Conservation (phyloP, 2,888 invertebrate genomes). For the Lomographa bimaculata region DNA sequence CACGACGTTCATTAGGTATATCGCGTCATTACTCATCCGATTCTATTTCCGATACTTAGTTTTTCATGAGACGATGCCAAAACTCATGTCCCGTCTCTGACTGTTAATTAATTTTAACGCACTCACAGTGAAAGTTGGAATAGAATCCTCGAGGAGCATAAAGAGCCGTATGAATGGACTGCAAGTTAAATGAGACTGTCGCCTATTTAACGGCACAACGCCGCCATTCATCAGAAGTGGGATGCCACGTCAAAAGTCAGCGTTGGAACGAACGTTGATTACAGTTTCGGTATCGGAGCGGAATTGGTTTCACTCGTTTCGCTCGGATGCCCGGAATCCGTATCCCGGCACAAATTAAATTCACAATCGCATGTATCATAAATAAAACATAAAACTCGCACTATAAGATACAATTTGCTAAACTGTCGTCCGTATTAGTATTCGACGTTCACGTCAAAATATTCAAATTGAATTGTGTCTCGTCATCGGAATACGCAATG, state of each 20-base stretch:
- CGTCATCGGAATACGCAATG: slow-evolving; percentile 68
- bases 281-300: slow-evolving; percentile 11
- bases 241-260: slow-evolving; percentile 9
- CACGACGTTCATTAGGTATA: slow-evolving; percentile 70
- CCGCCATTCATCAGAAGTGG: slow-evolving; percentile 19
- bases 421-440: slow-evolving; percentile 68
- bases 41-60: slow-evolving; percentile 75
- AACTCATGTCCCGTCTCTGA: slow-evolving; percentile 58
- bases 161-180: slow-evolving; percentile 49
- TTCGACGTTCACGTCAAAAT: slow-evolving; percentile 65
- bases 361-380: slow-evolving; percentile 58
- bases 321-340: slow-evolving; percentile 36
- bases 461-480: slow-evolving; percentile 75
- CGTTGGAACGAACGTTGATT: slow-evolving; percentile 12
- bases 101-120: slow-evolving; percentile 72
- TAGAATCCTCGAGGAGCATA: slow-evolving; percentile 40
- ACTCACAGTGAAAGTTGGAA: slow-evolving; percentile 51
- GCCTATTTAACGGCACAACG: slow-evolving; percentile 19
- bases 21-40: slow-evolving; percentile 67
- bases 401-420: slow-evolving; percentile 69
- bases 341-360: slow-evolving; percentile 55
- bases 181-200: slow-evolving; percentile 53
- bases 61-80: slow-evolving; percentile 70
- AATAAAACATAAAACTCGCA: slow-evolving; percentile 68
- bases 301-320: slow-evolving; percentile 32